Percentiles rank a stretch among this genome's conserved stretches.
Evolutionary conservation across 64 coral and sea anemone genomes (phyloP).

Genomic region (Dendronephthya gigantea): DNA sequence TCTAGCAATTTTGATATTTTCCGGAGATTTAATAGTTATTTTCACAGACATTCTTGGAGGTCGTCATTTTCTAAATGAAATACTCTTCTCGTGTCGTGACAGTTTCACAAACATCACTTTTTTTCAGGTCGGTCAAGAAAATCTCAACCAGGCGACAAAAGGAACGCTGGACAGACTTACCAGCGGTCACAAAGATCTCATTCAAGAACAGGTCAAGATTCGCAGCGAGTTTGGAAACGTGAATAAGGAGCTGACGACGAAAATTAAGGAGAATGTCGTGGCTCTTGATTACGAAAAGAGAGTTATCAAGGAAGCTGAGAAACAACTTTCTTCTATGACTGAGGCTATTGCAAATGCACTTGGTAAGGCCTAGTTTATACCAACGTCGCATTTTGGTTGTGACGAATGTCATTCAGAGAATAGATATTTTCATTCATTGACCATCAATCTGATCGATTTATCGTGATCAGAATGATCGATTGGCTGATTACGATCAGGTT

Average conservation of each 20-base stretch:
- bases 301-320: constrained; percentile 47
- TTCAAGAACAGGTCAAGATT: constrained; percentile 53
- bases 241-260: constrained; percentile 45
- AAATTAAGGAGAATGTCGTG: constrained; percentile 40
- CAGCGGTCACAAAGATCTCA: constrained; percentile 61
- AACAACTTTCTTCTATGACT: constrained; percentile 66
- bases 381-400: too few relatives aligned
- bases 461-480: too few relatives aligned
- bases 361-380: constrained; percentile 39
- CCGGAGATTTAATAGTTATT: too few relatives aligned
- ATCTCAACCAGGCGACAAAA: constrained; percentile 43
- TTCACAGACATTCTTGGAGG: too few relatives aligned
- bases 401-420: too few relatives aligned
- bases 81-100: too few relatives aligned
- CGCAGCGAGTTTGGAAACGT: constrained; percentile 40
- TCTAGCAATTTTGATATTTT: too few relatives aligned
- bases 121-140: constrained; percentile 50
- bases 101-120: too few relatives aligned
- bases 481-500: too few relatives aligned
- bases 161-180: constrained; percentile 53
- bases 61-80: too few relatives aligned
- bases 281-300: constrained; percentile 62
- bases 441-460: too few relatives aligned
- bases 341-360: constrained; percentile 50
- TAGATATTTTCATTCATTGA: too few relatives aligned